Evolutionary conservation across 1,140 invertebrate genomes (phyloP), one percentile per base, ranked within the genome.

Genomic region (Drosophila kepulauana): DNA sequence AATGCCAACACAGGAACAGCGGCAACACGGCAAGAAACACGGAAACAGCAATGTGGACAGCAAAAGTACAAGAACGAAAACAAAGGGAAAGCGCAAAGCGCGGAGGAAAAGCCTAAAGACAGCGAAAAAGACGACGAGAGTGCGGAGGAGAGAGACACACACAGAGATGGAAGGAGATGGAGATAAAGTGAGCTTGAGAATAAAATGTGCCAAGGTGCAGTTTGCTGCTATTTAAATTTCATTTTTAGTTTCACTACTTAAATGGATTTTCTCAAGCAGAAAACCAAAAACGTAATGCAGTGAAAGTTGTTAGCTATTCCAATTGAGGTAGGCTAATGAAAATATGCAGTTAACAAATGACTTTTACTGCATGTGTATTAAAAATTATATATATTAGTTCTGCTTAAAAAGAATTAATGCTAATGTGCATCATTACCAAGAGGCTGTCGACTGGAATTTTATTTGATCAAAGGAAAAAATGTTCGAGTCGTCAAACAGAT

Each of bases 1-100:
- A 87, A 87, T 87, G 84, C 84, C 84, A 87, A 84, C 84, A 80
- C 80, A 87, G 82, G 84, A 87, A 88, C 68, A 82, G 76, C 76
- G 41, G 82, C 82, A 87, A 88, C 82, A 88, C 80, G 84, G 77
- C 69, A 81, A 68, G 49, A 48, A 79, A 76, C 81, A 56, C 77
- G 82, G 77, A 79, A 82, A 88, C 68, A 82, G 76, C 76, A 76
- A 78, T 78, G 81, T 69, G 81, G 68, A 73, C 79, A 75, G 65
- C 48, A 59, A 65, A 64, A 72, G 51, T 49, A 57, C 58, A 74
- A 30, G 20, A 62, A 45, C 33, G 15, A 41, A 38, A 5, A 13
- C 30, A 61, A 61, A 46, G 28, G 11, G 1, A 8, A 13, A 16
- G 20, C 20, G 35, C 6, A 10, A 15, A 8, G 48, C 1, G 10